Percentiles rank a stretch among this genome's conserved stretches.
Evolutionary conservation across 2,797 vertebrate species (phyloP).

Genomic region (Cuniculus paca): DNA sequence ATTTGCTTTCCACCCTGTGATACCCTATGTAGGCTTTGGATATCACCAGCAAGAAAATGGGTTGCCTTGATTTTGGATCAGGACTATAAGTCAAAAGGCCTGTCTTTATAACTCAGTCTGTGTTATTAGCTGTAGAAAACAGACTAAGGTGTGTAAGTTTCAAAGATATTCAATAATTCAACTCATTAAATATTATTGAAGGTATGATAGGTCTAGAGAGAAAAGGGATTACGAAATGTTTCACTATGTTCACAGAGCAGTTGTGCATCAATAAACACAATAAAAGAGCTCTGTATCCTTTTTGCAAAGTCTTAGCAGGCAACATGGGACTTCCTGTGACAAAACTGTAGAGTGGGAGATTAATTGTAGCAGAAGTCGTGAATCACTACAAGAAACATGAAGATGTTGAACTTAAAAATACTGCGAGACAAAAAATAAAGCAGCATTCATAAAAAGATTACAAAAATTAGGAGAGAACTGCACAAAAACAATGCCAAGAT

Average conservation of each 20-base stretch:
- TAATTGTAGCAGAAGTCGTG: background rate
- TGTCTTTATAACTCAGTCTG: background rate
- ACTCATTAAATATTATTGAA: background rate
- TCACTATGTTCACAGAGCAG: background rate
- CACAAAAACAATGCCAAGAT: background rate
- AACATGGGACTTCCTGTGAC: background rate
- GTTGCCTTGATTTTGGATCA: background rate
- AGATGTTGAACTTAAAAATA: constrained; percentile 20
- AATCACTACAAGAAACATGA: constrained; percentile 11
- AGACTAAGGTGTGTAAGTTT: background rate
- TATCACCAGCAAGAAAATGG: background rate
- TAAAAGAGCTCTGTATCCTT: background rate
- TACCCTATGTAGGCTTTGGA: background rate
- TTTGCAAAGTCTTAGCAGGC: background rate
- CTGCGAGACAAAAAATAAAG: background rate
- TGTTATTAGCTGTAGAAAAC: constrained; percentile 28
- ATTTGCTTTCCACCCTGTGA: background rate
- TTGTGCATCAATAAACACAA: background rate
- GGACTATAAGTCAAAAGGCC: background rate
- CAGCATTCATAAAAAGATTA: background rate
- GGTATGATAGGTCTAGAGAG: background rate
- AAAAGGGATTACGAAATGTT: background rate
- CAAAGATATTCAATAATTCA: constrained; percentile 18
- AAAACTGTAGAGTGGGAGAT: background rate
- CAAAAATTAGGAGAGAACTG: background rate